phyloP scores from a whole-genome alignment of 2,888 invertebrate species.

The Caradrina clavipalpis region DNA sequence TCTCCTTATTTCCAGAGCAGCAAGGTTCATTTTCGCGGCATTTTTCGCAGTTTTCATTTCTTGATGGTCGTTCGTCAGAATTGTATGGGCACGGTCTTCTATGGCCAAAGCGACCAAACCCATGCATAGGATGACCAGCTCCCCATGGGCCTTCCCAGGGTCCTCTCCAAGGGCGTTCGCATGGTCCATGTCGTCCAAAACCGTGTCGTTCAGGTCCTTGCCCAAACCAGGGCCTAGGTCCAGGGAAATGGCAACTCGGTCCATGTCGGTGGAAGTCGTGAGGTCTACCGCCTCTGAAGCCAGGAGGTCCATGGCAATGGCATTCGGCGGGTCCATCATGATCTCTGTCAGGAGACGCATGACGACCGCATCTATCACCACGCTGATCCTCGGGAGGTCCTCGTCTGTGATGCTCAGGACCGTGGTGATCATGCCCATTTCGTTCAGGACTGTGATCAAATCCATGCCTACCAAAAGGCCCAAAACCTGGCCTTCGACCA shows the following conservation, averaged over 20 bases:
- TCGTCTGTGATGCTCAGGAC: constrained; percentile 14
- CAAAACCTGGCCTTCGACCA: constrained; percentile 19
- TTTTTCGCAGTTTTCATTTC: constrained; percentile 21
- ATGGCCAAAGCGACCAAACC: constrained; percentile 16
- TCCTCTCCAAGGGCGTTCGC: constrained; percentile 12
- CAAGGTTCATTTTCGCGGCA: constrained; percentile 35
- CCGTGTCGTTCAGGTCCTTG: background rate
- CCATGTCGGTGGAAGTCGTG: background rate
- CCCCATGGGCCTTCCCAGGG: constrained; percentile 29
- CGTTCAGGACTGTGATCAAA: constrained; percentile 21
- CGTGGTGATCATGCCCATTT: constrained; percentile 10
- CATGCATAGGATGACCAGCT: constrained; percentile 2
- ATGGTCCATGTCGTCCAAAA: constrained; percentile 14
- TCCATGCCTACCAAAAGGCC: constrained; percentile 3
- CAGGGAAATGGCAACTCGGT: background rate
- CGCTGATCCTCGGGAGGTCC: constrained; percentile 5
- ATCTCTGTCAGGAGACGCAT: constrained; percentile 7
- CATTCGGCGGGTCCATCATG: background rate
- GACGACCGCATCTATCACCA: constrained; percentile 1
- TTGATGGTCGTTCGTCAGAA: constrained; percentile 11
- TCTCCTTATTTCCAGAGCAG: constrained; percentile 41
- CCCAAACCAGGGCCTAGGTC: constrained; percentile 1
- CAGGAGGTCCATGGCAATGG: background rate
- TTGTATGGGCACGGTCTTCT: constrained; percentile 21
- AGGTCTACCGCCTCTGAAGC: background rate